A percentile compares a stretch with the other conserved stretches of the same genome.
Evolutionary conservation across 2,113 vertebrate genomes (phyloP).

Genomic region (Anarrhichthys ocellatus): DNA sequence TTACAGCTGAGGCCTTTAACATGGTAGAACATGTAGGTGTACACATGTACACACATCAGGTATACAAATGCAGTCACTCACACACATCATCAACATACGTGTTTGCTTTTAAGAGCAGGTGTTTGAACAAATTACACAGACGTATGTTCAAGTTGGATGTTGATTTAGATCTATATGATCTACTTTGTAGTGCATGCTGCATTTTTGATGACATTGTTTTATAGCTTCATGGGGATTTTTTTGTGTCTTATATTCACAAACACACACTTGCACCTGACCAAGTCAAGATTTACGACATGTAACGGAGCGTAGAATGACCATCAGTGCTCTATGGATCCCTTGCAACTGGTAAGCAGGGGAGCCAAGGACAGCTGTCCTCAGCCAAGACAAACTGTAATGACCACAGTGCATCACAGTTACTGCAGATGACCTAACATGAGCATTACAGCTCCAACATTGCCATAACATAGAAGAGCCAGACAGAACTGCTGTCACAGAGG

Average conservation of each 20-base stretch:
- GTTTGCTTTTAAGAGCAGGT: slow-evolving; percentile 28
- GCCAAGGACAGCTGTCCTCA: slow-evolving; percentile 54
- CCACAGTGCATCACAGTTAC: slow-evolving; percentile 59
- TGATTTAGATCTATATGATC: slow-evolving; percentile 19
- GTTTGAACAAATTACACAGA: slow-evolving; percentile 8
- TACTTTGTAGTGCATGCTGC: not conserved
- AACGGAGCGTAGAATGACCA: slow-evolving; percentile 46
- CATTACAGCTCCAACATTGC: slow-evolving; percentile 28
- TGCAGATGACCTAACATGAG: slow-evolving; percentile 11
- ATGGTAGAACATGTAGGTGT: slow-evolving; percentile 15
- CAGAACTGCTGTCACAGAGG: slow-evolving; percentile 20
- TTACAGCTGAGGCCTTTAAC: slow-evolving; percentile 57
- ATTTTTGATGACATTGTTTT: slow-evolving; percentile 24
- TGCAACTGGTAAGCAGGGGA: not conserved
- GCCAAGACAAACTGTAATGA: slow-evolving; percentile 56
- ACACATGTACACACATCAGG: not conserved
- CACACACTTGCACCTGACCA: slow-evolving; percentile 15
- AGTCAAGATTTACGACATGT: slow-evolving; percentile 58
- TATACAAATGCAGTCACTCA: slow-evolving; percentile 2
- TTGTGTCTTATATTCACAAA: not conserved
- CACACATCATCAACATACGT: slow-evolving; percentile 20
- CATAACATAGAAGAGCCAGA: not conserved
- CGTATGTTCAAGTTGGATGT: slow-evolving; percentile 3
- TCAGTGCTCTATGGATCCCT: slow-evolving; percentile 48
- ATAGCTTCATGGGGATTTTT: not conserved